Conservation (phyloP, 2,888 invertebrate species). For the Drosophila nr. perissopoda region DNA sequence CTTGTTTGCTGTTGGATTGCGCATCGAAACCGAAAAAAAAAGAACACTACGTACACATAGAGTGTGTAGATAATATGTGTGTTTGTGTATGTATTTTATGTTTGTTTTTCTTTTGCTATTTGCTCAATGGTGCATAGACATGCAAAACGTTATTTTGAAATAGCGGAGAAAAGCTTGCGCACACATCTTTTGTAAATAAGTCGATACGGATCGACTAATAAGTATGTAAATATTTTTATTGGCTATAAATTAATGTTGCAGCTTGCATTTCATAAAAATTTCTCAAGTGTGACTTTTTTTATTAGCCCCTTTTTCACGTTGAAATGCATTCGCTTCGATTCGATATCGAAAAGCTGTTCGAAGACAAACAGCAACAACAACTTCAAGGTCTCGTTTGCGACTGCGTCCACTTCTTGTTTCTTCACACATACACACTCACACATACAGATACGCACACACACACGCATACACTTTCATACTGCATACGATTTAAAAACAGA, state of each 20-base stretch:
- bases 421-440: conserved; percentile 25
- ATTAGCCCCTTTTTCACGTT: conserved; percentile 43
- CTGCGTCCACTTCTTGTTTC: conserved; percentile 77
- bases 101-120: conserved; percentile 57
- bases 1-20: conserved; percentile 41
- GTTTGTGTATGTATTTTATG: conserved; percentile 9
- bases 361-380: conserved; percentile 35
- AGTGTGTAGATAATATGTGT: conserved; percentile 10
- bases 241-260: conserved; percentile 52
- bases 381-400: conserved; percentile 71
- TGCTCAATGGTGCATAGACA: conserved; percentile 66
- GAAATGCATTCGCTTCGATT: conserved; percentile 48
- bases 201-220: conserved; percentile 2
- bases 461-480: conserved; percentile 19
- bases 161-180: conserved; percentile 44
- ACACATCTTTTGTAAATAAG: conserved; percentile 43
- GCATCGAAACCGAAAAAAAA: conserved; percentile 45
- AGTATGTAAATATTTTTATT: conserved; percentile 60
- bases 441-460: conserved; percentile 9
- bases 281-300: conserved; percentile 27
- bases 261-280: conserved; percentile 65
- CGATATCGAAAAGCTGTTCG: conserved; percentile 35
- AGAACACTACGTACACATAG: conserved; percentile 14
- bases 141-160: conserved; percentile 63
- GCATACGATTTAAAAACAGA: conserved; percentile 61